Percentiles rank a stretch among this genome's conserved stretches.
phyloP scores from a whole-genome alignment of 2,888 invertebrate species.

The Parasteatoda lunata region DNA sequence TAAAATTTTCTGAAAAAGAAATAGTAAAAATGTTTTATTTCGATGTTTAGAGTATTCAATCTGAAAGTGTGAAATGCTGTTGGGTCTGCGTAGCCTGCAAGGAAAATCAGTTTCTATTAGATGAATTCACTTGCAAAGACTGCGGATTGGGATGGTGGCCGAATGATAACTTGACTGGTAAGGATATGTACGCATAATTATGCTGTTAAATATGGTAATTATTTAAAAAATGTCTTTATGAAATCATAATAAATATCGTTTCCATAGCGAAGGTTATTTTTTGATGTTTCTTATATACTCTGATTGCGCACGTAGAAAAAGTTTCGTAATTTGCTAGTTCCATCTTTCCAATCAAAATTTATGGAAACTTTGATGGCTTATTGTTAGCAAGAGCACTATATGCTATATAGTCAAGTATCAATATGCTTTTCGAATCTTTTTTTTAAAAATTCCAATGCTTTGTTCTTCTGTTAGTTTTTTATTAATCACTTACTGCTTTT shows the following conservation, averaged over 20 bases:
- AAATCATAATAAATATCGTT: neutral
- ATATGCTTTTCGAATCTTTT: too few species aligned
- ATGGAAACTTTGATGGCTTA: too few species aligned
- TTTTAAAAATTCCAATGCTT: too few species aligned
- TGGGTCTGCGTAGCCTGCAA: constrained; percentile 85
- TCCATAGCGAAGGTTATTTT: too few species aligned
- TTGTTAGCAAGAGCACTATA: too few species aligned
- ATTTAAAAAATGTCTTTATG: neutral
- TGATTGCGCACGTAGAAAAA: too few species aligned
- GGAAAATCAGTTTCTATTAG: constrained; percentile 79
- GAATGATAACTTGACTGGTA: constrained; percentile 80
- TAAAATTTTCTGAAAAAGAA: neutral
- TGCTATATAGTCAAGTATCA: too few species aligned
- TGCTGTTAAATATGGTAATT: neutral
- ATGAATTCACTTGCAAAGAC: constrained; percentile 79
- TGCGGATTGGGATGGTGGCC: constrained; percentile 82
- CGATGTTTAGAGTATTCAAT: constrained; percentile 77
- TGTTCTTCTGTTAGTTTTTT: too few species aligned
- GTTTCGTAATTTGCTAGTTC: too few species aligned
- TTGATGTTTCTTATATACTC: too few species aligned
- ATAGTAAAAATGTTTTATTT: neutral
- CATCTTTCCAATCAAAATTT: too few species aligned
- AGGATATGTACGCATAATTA: neutral
- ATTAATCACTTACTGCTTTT: too few species aligned
- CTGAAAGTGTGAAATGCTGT: constrained; percentile 81